A percentile compares a stretch with the other conserved stretches of the same genome.
Evolutionary conservation across 2,888 invertebrate species (phyloP).

Genomic region (Conchocele bisecta): DNA sequence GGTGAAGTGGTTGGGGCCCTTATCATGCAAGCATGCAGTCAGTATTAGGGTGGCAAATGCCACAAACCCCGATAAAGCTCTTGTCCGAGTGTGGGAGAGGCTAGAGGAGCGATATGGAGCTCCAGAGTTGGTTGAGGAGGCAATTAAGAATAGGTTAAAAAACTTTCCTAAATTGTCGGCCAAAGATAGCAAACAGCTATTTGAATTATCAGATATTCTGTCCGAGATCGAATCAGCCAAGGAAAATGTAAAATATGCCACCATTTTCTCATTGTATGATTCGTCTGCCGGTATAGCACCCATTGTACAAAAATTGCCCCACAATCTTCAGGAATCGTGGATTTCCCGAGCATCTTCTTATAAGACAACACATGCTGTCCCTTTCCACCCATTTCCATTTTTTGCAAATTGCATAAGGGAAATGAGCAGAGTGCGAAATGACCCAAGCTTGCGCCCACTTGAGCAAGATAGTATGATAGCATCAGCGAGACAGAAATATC

Average conservation of each 20-base stretch:
- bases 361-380: slow-evolving; percentile 5
- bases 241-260: slow-evolving; percentile 9
- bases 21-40: slow-evolving; percentile 24
- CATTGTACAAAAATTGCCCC: slow-evolving; percentile 15
- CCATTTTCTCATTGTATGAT: slow-evolving; percentile 14
- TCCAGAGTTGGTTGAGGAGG: slow-evolving; percentile 20
- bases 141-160: slow-evolving; percentile 13
- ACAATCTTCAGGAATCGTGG: slow-evolving; percentile 17
- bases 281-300: slow-evolving; percentile 14
- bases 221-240: slow-evolving; percentile 12
- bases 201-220: slow-evolving; percentile 21
- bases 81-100: slow-evolving; percentile 20
- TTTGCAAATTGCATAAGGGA: slow-evolving; percentile 12
- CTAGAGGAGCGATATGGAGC: slow-evolving; percentile 39
- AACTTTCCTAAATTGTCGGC: slow-evolving; percentile 11
- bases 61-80: slow-evolving; percentile 11
- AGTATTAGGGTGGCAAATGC: slow-evolving; percentile 29
- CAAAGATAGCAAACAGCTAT: slow-evolving; percentile 13
- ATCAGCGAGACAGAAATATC: no score
- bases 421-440: slow-evolving; percentile 8
- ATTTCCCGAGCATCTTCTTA: slow-evolving; percentile 3
- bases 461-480: no score
- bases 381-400: slow-evolving; percentile 10
- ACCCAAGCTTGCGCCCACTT: slow-evolving; percentile 19
- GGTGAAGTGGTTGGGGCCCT: slow-evolving; percentile 39